These are phyloP conservation scores for Corynorhinus townsendii DNA, from an alignment of 2,113 vertebrate genomes.

Conservation along the genomic window DNA sequence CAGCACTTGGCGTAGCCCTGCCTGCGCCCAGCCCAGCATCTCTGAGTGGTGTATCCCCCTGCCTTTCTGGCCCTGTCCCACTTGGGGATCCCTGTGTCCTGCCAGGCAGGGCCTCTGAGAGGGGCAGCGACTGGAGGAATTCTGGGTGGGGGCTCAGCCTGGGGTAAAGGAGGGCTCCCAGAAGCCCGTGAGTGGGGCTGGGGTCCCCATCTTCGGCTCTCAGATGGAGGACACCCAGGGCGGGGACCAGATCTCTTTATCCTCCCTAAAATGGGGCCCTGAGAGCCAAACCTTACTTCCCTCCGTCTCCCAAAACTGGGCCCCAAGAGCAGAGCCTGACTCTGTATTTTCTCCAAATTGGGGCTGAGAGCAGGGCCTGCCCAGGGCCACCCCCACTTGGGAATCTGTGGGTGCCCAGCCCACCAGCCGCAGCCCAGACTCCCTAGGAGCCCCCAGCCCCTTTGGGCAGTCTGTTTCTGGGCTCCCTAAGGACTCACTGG, in stretches of 20 bases:
- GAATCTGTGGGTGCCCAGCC: background rate
- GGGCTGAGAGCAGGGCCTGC: background rate
- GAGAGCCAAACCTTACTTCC: too few relatives aligned
- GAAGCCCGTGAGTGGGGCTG: background rate
- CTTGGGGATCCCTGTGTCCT: background rate
- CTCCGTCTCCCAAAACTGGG: background rate
- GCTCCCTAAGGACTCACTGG: background rate
- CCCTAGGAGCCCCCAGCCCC: background rate
- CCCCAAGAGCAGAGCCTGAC: background rate
- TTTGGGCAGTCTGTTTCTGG: fast-evolving
- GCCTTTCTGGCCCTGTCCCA: background rate
- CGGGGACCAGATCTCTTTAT: background rate
- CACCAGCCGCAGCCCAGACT: background rate
- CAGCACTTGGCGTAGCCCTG: background rate
- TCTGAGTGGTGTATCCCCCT: background rate
- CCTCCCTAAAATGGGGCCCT: background rate
- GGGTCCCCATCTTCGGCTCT: background rate
- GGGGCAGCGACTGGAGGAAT: background rate
- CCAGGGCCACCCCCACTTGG: background rate
- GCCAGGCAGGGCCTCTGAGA: background rate
- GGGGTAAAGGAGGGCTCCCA: background rate
- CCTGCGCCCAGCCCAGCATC: background rate
- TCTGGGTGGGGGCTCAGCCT: background rate
- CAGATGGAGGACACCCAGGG: background rate
- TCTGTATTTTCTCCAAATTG: background rate